A percentile compares a stretch with the other conserved stretches of the same genome.
These are phyloP conservation scores for Anseranas semipalmata DNA, from an alignment of 2,113 vertebrate species.

Conservation along the genomic window DNA sequence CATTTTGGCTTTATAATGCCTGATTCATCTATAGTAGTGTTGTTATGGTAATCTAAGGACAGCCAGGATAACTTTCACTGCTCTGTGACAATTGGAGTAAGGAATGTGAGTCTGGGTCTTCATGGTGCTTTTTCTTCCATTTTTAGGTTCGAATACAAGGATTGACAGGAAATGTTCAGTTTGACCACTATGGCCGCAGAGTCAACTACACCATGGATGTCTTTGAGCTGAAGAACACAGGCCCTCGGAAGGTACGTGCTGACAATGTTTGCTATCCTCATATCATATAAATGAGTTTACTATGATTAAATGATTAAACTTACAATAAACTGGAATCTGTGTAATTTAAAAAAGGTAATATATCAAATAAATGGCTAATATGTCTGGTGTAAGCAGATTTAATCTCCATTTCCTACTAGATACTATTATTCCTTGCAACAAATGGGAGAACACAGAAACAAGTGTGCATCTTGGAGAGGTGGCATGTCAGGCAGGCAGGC, in stretches of 20 bases:
- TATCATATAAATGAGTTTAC: background rate
- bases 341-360: background rate
- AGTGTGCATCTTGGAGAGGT: background rate
- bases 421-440: background rate
- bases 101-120: background rate
- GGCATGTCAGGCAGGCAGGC: background rate
- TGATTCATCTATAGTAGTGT: background rate
- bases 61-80: background rate
- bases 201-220: conserved; percentile 98
- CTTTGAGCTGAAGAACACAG: conserved; percentile 93
- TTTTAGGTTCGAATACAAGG: conserved; percentile 95
- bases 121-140: background rate
- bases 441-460: background rate
- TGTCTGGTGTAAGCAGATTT: background rate
- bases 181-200: conserved; percentile 95
- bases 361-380: background rate
- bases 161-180: conserved; percentile 96
- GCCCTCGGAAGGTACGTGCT: conserved; percentile 88
- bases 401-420: background rate
- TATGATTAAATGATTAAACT: background rate
- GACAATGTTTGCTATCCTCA: background rate
- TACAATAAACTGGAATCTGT: background rate
- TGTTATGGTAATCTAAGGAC: background rate
- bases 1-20: background rate
- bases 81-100: background rate